Evolutionary conservation across 2,888 invertebrate genomes (phyloP).

Genomic region (Trachelus tabidus): DNA sequence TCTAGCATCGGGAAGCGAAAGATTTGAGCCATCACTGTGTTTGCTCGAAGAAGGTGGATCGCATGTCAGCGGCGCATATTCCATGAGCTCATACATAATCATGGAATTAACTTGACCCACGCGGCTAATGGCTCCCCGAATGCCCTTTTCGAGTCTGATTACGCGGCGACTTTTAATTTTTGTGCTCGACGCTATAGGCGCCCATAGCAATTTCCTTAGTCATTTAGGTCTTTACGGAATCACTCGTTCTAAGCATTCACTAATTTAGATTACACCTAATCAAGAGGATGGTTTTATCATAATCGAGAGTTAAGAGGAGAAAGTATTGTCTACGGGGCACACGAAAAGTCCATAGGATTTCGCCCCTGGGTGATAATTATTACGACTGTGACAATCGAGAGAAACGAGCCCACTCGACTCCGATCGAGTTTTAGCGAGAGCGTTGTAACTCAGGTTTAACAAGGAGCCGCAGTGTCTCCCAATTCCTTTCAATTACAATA

Average conservation of each 20-base stretch:
- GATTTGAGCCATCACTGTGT: not conserved
- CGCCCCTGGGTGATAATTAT: no score
- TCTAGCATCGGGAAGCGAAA: not conserved
- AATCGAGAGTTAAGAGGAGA: no score
- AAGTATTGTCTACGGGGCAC: no score
- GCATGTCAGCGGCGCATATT: slow-evolving; percentile 10
- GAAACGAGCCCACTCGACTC: no score
- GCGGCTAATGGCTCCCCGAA: slow-evolving; percentile 26
- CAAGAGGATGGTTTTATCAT: no score
- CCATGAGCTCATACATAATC: slow-evolving; percentile 24
- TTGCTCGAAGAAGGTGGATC: slow-evolving; percentile 18
- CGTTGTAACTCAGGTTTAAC: not conserved
- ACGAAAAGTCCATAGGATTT: no score
- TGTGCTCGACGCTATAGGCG: not conserved
- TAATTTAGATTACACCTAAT: no score
- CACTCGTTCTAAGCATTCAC: no score
- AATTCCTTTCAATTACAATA: slow-evolving; percentile 20
- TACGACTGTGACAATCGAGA: no score
- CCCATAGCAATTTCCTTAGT: no score
- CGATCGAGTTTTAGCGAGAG: not conserved
- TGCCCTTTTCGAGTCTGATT: slow-evolving; percentile 7
- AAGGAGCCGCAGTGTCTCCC: slow-evolving; percentile 2
- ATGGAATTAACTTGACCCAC: slow-evolving; percentile 35
- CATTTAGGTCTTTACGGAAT: no score
- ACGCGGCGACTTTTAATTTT: slow-evolving; percentile 12